phyloP scores from a whole-genome alignment of 2,797 vertebrate genomes.

The Neopelma chrysocephalum region DNA sequence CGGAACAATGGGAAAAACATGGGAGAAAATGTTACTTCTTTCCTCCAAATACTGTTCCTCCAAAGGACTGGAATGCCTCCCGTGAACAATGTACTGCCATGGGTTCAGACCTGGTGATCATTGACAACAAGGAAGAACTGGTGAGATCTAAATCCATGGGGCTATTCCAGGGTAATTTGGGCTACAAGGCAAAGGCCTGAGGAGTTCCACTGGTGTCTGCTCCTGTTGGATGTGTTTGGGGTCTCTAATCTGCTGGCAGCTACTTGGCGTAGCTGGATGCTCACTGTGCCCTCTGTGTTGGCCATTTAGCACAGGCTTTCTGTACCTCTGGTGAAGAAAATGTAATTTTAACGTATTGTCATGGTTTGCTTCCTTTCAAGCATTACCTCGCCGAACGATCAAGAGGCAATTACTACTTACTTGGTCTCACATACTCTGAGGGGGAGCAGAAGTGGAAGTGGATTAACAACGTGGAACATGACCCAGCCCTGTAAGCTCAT shows the following conservation, averaged over 20 bases:
- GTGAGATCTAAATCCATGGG: background rate
- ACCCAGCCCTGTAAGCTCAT: background rate
- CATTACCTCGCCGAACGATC: fast-evolving
- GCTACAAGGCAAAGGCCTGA: background rate
- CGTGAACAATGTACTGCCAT: background rate
- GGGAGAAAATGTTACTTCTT: constrained; percentile 7
- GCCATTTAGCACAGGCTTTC: background rate
- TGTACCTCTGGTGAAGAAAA: background rate
- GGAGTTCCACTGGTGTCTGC: background rate
- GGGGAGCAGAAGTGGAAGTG: background rate
- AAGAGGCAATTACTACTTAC: fast-evolving
- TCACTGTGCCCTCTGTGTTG: background rate
- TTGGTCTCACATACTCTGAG: background rate
- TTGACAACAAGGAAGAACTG: background rate
- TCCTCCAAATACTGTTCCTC: fast-evolving
- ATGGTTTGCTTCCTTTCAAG: background rate
- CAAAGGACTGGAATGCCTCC: fast-evolving
- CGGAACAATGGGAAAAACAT: fast-evolving
- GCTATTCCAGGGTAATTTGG: background rate
- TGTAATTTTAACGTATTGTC: background rate
- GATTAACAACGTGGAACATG: background rate
- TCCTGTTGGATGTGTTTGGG: background rate
- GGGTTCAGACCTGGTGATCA: background rate
- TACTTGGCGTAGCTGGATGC: background rate
- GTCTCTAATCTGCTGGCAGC: background rate